Evolutionary conservation across 2,113 vertebrate species (phyloP).

Genomic region (Cygnus atratus): DNA sequence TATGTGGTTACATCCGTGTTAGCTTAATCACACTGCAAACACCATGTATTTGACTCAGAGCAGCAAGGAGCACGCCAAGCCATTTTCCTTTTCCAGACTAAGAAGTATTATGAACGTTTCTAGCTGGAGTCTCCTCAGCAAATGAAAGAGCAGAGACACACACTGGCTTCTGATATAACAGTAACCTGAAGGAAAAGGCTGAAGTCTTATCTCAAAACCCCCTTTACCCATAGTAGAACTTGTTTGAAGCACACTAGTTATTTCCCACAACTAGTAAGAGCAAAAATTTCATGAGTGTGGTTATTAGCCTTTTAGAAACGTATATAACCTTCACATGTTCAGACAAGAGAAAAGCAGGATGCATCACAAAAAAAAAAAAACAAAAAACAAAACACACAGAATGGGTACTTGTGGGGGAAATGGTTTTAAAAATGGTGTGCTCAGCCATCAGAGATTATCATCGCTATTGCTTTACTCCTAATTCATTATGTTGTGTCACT

Average conservation of each 20-base stretch:
- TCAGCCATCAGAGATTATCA: not conserved
- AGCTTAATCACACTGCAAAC: slow-evolving; percentile 33
- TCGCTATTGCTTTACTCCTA: not conserved
- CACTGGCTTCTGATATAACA: not conserved
- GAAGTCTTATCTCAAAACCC: not conserved
- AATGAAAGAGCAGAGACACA: not conserved
- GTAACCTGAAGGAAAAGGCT: not conserved
- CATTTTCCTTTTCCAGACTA: not conserved
- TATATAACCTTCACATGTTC: not conserved
- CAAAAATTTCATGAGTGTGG: not conserved
- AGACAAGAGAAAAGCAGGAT: not conserved
- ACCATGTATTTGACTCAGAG: not conserved
- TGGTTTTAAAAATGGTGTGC: not conserved
- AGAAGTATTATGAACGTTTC: not conserved
- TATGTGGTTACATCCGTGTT: not conserved
- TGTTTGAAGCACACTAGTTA: not conserved
- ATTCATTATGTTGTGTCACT: not conserved
- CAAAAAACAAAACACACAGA: not conserved
- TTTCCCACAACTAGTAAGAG: not conserved
- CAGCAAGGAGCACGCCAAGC: slow-evolving; percentile 6
- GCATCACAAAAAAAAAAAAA: not conserved
- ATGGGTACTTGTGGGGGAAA: not conserved
- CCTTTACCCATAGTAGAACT: not conserved
- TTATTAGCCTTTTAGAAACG: not conserved
- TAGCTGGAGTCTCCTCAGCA: not conserved